Percentiles rank a stretch among this genome's conserved stretches.
These are phyloP conservation scores for Channa argus DNA, from an alignment of 2,113 vertebrate genomes.

Conservation along the genomic window DNA sequence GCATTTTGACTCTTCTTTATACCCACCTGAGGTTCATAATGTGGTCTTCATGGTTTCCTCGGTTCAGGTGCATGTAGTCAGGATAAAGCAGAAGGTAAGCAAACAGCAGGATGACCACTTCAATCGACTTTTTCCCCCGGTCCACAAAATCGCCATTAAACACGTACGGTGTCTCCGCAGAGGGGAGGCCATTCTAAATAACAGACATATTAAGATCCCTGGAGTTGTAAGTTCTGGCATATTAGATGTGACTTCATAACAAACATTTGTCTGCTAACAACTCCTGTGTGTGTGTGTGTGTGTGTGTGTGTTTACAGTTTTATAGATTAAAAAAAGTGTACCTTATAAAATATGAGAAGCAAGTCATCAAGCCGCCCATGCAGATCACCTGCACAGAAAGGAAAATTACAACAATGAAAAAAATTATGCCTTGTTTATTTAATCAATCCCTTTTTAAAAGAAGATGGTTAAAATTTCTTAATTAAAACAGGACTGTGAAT, in stretches of 20 bases:
- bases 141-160: slow-evolving; percentile 99
- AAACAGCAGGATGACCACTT: slow-evolving; percentile 92
- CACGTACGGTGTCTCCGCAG: slow-evolving; percentile 89
- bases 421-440: no score
- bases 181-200: slow-evolving; percentile 94
- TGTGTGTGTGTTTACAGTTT: no score
- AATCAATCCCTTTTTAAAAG: not conserved
- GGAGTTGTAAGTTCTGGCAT: not conserved
- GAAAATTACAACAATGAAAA: not conserved
- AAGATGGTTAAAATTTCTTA: not conserved
- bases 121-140: slow-evolving; percentile 92
- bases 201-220: slow-evolving; percentile 10
- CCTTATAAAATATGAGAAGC: slow-evolving; percentile 97
- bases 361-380: slow-evolving; percentile 96
- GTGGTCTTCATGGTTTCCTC: slow-evolving; percentile 98
- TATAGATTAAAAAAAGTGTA: slow-evolving; percentile 40
- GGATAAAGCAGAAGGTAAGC: slow-evolving; percentile 93
- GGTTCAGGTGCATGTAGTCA: slow-evolving; percentile 91
- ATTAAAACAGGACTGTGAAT: not conserved
- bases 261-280: not conserved
- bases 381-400: slow-evolving; percentile 88
- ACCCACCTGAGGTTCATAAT: slow-evolving; percentile 94
- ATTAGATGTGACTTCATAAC: not conserved
- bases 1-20: not conserved
- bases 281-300: not conserved